phyloP scores from a whole-genome alignment of 2,113 vertebrate species.

The Polyodon spathula region DNA sequence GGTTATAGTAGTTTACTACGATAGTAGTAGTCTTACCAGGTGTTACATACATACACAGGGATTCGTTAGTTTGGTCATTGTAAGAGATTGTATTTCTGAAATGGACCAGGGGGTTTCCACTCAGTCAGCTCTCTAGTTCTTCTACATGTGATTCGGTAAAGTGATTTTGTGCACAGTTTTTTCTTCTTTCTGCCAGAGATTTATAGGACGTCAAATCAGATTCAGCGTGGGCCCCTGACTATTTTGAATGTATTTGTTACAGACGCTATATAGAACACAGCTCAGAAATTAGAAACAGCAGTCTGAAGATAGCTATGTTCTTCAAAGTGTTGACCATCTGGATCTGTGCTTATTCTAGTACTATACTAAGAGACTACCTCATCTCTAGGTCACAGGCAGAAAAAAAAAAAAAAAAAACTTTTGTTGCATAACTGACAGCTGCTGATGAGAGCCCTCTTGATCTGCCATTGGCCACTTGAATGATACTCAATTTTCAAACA shows the following conservation, averaged over 20 bases:
- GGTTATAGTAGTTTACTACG: no score
- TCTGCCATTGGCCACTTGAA: not conserved
- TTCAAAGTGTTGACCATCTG: not conserved
- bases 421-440: not conserved
- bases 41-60: no score
- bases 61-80: no score
- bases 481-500: not conserved
- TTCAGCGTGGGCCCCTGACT: no score
- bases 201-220: no score
- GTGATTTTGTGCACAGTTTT: no score
- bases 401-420: not conserved
- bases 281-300: not conserved
- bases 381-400: not conserved
- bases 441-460: slow-evolving; percentile 3
- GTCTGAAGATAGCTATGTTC: not conserved
- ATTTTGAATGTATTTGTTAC: not conserved
- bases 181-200: no score
- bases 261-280: not conserved
- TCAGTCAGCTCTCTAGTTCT: no score
- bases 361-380: not conserved
- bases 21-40: no score
- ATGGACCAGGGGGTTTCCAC: no score
- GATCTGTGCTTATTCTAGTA: not conserved
- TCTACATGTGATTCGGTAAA: no score
- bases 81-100: no score